Evolutionary conservation across 1,140 invertebrate genomes (phyloP), one percentile per base, ranked within the genome.

Genomic region (Tetragonula clypearis): DNA sequence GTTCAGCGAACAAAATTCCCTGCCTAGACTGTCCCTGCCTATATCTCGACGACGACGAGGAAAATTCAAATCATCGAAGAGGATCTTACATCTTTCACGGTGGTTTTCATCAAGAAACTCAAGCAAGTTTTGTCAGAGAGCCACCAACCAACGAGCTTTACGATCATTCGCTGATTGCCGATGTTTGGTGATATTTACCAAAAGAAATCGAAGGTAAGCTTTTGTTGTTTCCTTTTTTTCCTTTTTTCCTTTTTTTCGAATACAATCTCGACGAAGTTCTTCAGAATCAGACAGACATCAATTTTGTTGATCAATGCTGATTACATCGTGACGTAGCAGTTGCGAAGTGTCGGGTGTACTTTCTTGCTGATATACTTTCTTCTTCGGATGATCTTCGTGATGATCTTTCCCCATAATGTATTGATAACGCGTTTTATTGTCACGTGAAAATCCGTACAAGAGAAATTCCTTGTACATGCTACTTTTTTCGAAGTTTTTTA

Each of bases 401-500:
- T 30, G 30, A 30, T 30, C 72, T 82, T 76, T 68, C 35, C 35
- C 19, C 21, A 17, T 21, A 19, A 21, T 58, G 26, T 49, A 23
- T 14, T 12, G 68, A 62, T 55, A 53, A 62, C 14, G 17, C 19
- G 41, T 74, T 82, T 53, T 58, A 77, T 53, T 53, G 74, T 83
- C 41, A 77, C 74, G 53, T n/a, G 53, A 58, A 68, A 41, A 83
- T 79, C 75, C 55, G 74, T 84, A 78, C 41, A 23, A 41, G 19
- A 49, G 19, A n/a, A 53, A 73, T 84, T 69, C 41, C 55, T 79
- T 78, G 66, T 71, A 58, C 56, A 41, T 56, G 56, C 30, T 72
- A 87, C 30, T 78, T 87, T 35, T 88, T 80, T 81, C 85, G 56
- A 62, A 84, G 79, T 88, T 88, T 87, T 87, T 58, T 74, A 88